Evolutionary conservation across 2,888 invertebrate species (phyloP).

Genomic region (Orchestes rusci): DNA sequence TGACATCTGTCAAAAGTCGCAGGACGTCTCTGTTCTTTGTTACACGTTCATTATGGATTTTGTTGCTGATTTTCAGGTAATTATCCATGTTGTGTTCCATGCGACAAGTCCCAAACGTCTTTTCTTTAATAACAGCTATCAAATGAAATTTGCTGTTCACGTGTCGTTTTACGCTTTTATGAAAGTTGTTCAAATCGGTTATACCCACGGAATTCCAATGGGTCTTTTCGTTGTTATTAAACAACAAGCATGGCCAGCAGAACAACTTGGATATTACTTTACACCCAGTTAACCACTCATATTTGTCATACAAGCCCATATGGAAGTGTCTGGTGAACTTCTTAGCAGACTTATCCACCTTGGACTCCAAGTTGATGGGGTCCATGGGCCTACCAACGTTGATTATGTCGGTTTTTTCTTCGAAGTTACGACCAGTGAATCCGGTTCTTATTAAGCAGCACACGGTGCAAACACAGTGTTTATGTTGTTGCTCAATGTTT

Average conservation of each 20-base stretch:
- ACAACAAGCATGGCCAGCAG: slow-evolving; percentile 18
- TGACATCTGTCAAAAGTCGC: slow-evolving; percentile 24
- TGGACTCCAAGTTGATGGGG: background rate
- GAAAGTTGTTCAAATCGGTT: slow-evolving; percentile 16
- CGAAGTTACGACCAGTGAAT: background rate
- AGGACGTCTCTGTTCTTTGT: slow-evolving; percentile 24
- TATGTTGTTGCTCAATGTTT: too few relatives aligned
- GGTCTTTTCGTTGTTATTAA: slow-evolving; percentile 8
- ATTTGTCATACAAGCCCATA: slow-evolving; percentile 2
- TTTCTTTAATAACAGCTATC: slow-evolving; percentile 12
- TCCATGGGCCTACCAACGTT: background rate
- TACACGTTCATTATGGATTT: slow-evolving; percentile 25
- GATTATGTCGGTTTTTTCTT: slow-evolving; percentile 2
- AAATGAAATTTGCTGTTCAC: slow-evolving; percentile 11
- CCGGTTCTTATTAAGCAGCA: slow-evolving; percentile 1
- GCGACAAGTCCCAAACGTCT: slow-evolving; percentile 15
- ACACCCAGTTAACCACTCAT: slow-evolving; percentile 10
- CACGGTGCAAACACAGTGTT: slow-evolving; percentile 1
- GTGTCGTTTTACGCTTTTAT: slow-evolving; percentile 14
- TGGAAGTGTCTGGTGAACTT: slow-evolving; percentile 9
- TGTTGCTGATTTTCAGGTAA: slow-evolving; percentile 5
- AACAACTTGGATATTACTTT: background rate
- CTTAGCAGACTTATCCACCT: slow-evolving; percentile 3
- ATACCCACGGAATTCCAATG: slow-evolving; percentile 8
- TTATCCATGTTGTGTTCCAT: slow-evolving; percentile 12